These are phyloP conservation scores for Brachyhypopomus gauderio DNA, from an alignment of 2,113 vertebrate genomes.

Conservation along the genomic window DNA sequence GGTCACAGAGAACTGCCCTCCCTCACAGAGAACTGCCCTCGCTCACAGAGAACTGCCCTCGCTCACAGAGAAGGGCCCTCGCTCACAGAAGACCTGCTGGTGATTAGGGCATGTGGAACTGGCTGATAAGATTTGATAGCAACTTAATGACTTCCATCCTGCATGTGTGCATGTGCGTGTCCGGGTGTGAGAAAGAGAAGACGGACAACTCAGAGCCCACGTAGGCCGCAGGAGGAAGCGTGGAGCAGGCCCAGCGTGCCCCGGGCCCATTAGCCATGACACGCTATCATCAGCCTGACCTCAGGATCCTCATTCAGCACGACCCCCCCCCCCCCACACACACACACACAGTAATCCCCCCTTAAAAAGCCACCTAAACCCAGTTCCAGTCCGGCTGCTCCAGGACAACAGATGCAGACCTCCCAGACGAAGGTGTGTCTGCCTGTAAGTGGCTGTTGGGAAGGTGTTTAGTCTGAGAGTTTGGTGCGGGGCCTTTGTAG, in stretches of 20 bases:
- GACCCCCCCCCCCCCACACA: background rate
- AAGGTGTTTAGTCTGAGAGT: slow-evolving; percentile 57
- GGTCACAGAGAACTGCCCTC: too few relatives aligned
- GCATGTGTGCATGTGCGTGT: slow-evolving; percentile 4
- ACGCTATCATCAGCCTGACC: slow-evolving; percentile 12
- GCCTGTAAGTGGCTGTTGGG: slow-evolving; percentile 53
- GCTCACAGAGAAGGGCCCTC: too few relatives aligned
- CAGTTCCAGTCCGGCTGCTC: slow-evolving; percentile 33
- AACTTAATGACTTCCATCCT: slow-evolving; percentile 48
- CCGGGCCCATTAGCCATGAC: slow-evolving; percentile 16
- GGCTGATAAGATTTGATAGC: slow-evolving; percentile 44
- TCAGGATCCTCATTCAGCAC: slow-evolving; percentile 22
- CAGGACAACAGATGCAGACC: slow-evolving; percentile 38
- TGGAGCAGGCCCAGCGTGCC: slow-evolving; percentile 7
- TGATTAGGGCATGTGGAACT: slow-evolving; percentile 37
- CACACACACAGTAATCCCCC: slow-evolving; percentile 40
- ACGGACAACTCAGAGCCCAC: slow-evolving; percentile 38
- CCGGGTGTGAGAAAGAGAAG: slow-evolving; percentile 13
- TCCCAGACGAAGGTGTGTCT: slow-evolving; percentile 55
- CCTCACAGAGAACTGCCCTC: too few relatives aligned
- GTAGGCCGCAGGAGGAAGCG: slow-evolving; percentile 27
- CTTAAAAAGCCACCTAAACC: slow-evolving; percentile 41
- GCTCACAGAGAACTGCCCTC: too few relatives aligned
- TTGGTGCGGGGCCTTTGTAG: slow-evolving; percentile 53
- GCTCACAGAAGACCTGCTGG: slow-evolving; percentile 37